Conservation (phyloP, 2,113 vertebrate species). For the Pungitius pungitius region DNA sequence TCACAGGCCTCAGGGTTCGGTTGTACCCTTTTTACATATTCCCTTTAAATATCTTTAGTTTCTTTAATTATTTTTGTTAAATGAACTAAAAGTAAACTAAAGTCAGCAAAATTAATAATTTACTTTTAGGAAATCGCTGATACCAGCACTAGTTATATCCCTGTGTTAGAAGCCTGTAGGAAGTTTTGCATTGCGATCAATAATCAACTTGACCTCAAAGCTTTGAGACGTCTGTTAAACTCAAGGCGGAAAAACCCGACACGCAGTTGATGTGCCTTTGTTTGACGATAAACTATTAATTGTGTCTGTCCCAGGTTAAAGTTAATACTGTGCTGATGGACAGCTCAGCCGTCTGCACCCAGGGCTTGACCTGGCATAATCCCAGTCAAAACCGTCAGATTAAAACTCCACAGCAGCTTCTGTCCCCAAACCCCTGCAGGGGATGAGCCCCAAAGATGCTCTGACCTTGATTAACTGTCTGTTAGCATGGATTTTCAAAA, state of each 20-base stretch:
- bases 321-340: slow-evolving; percentile 63
- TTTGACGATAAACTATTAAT: slow-evolving; percentile 47
- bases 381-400: slow-evolving; percentile 70
- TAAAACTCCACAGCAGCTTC: slow-evolving; percentile 57
- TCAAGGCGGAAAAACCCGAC: slow-evolving; percentile 8
- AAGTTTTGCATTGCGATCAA: slow-evolving; percentile 37
- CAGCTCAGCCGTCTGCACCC: slow-evolving; percentile 58
- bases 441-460: slow-evolving; percentile 65
- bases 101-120: slow-evolving; percentile 14
- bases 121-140: neutral
- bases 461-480: slow-evolving; percentile 80
- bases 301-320: slow-evolving; percentile 55
- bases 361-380: slow-evolving; percentile 71
- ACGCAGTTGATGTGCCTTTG: slow-evolving; percentile 2
- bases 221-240: slow-evolving; percentile 2
- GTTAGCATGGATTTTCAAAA: slow-evolving; percentile 54
- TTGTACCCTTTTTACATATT: slow-evolving; percentile 33
- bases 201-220: slow-evolving; percentile 26
- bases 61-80: slow-evolving; percentile 19
- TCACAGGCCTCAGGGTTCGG: neutral
- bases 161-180: slow-evolving; percentile 8
- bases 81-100: slow-evolving; percentile 35
- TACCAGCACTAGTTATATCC: neutral
- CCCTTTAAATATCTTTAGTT: slow-evolving; percentile 15
- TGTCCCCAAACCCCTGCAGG: slow-evolving; percentile 54